Evolutionary conservation across 2,888 invertebrate genomes (phyloP).

Genomic region (Cataglyphis livida): DNA sequence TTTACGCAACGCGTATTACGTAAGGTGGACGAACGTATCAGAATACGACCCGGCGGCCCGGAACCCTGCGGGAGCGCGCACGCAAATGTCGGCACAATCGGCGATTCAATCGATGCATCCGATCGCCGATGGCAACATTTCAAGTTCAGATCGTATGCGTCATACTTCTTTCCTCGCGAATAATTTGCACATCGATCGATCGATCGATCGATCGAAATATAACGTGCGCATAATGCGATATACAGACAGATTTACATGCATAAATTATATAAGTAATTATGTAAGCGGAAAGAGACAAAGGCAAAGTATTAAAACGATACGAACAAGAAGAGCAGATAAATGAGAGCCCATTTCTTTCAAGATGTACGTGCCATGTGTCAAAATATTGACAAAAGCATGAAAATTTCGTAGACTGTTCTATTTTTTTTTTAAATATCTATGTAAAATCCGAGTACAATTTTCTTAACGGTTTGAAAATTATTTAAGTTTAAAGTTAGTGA

Average conservation of each 20-base stretch:
- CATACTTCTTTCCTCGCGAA: conserved; percentile 4
- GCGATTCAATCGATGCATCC: conserved; percentile 62
- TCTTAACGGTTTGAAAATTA: too few species aligned
- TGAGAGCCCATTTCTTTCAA: too few species aligned
- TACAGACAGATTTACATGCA: neutral
- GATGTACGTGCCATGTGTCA: too few species aligned
- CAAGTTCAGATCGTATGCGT: conserved; percentile 23
- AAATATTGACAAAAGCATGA: too few species aligned
- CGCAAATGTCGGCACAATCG: conserved; percentile 47
- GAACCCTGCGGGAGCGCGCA: conserved; percentile 43
- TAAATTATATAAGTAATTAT: neutral
- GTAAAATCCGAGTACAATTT: too few species aligned
- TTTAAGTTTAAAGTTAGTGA: too few species aligned
- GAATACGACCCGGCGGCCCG: conserved; percentile 67
- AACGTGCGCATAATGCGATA: neutral
- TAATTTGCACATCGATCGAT: conserved; percentile 46
- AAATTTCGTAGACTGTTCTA: too few species aligned
- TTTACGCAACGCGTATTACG: conserved; percentile 83
- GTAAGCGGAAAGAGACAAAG: neutral
- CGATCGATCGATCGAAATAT: neutral
- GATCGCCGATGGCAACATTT: conserved; percentile 14
- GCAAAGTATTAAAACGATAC: neutral
- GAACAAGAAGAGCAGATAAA: neutral
- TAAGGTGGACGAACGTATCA: conserved; percentile 77
- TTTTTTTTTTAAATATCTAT: too few species aligned